phyloP scores from a whole-genome alignment of 2,888 invertebrate genomes.

The Nomada flava region DNA sequence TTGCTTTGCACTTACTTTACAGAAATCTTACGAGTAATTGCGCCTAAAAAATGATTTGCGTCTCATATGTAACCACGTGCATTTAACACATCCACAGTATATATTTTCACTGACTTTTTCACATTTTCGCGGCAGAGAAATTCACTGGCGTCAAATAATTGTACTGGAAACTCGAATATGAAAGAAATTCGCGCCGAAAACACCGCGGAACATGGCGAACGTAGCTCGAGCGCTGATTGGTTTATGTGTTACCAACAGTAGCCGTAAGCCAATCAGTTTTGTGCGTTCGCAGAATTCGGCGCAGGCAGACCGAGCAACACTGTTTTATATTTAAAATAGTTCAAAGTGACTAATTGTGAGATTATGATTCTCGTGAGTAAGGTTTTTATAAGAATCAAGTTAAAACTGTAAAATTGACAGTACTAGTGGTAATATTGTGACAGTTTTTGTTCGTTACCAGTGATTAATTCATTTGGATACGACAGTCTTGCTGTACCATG shows the following conservation, averaged over 20 bases:
- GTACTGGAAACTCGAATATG: neutral
- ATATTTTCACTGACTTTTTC: neutral
- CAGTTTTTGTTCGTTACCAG: neutral
- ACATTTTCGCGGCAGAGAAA: neutral
- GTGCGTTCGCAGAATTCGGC: neutral
- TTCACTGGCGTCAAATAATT: neutral
- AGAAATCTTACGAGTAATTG: neutral
- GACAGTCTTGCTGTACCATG: neutral
- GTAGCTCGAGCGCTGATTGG: slow-evolving; percentile 13
- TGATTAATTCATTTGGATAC: neutral
- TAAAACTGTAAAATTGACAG: neutral
- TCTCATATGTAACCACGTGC: neutral
- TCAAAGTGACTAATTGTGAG: neutral
- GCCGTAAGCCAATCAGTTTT: slow-evolving; percentile 15
- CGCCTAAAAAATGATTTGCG: neutral
- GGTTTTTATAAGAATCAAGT: neutral
- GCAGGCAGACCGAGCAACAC: neutral
- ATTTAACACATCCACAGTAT: no score
- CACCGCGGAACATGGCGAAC: neutral
- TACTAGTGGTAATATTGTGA: neutral
- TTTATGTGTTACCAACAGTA: neutral
- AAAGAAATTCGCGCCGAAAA: neutral
- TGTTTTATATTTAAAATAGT: neutral
- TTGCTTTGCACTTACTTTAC: neutral
- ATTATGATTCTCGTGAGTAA: neutral